A percentile compares a stretch with the other conserved stretches of the same genome.
These are phyloP conservation scores for Amniataba percoides DNA, from an alignment of 2,797 vertebrate species.

Conservation along the genomic window DNA sequence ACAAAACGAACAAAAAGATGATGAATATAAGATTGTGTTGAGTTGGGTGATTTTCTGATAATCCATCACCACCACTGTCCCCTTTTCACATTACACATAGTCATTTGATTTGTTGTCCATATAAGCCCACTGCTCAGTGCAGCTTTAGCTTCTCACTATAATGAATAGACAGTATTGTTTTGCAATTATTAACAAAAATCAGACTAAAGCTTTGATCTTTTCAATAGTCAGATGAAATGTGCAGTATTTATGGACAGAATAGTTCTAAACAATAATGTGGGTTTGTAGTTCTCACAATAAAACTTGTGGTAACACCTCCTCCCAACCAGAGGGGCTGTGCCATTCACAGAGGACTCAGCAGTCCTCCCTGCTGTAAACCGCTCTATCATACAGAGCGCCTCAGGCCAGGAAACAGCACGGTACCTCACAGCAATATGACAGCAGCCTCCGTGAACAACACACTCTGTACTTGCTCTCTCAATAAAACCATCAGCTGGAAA, in stretches of 20 bases:
- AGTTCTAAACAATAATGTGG: neutral
- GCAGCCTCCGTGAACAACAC: constrained; percentile 35
- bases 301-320: constrained; percentile 37
- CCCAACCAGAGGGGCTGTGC: constrained; percentile 27
- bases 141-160: constrained; percentile 6
- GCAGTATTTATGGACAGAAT: constrained; percentile 9
- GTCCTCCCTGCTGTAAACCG: constrained; percentile 39
- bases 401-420: constrained; percentile 48
- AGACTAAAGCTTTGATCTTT: neutral
- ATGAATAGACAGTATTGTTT: constrained; percentile 1
- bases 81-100: neutral
- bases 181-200: neutral
- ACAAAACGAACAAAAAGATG: neutral
- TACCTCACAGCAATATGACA: constrained; percentile 32
- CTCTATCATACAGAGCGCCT: constrained; percentile 33
- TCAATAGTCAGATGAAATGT: neutral
- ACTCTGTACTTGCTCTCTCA: constrained; percentile 37
- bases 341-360: constrained; percentile 3
- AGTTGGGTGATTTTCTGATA: neutral
- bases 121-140: neutral
- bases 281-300: constrained; percentile 32
- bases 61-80: neutral
- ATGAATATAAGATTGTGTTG: neutral
- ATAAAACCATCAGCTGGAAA: constrained; percentile 70
- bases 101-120: neutral